Evolutionary conservation across 2,797 vertebrate species (phyloP), one percentile per base, ranked within the genome.

Genomic region (Podarcis siculus): DNA sequence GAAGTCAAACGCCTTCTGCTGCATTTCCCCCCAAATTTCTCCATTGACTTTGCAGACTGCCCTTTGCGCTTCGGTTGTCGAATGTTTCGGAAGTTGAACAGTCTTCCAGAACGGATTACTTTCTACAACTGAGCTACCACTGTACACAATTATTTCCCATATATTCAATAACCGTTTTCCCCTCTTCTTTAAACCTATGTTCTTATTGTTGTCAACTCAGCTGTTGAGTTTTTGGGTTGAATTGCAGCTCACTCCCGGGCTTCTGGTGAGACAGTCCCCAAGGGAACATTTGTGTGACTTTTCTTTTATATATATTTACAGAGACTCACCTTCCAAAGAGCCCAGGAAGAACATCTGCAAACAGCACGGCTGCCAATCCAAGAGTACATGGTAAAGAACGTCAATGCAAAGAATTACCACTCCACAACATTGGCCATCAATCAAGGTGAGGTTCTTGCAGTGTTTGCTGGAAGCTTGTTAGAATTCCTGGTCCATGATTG

Each of bases 341-440:
- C 99, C 9, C 90, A 2, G 85, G 97, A 97, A 7, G 94, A 97
- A 79, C 96, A 94, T 15, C 93, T 98, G 42, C 94, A 13, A 39
- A 98, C 96, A 3, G 98, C 97, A 5, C 97, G 98, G 32, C 96
- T 99, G 10, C 98, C 98, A 30, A 98, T 99, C 77, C 98, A 98
- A 0, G 98, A 99, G 91, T 97, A 97, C 96, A 99, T 99, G 98
- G 96, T 97, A 92, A 98, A 96, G 92, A 95, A 92, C 8, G 39
- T 76, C 75, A 99, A 98, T 58, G 4, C 32, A 49, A 99, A 98
- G 95, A 99, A 98, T 92, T 99, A 98, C 90, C 97, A 99, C 94
- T 99, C 97, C 0, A 98, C 98, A 95, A 98, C 98, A 0, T 77
- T 99, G 86, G 97, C 98, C 2, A 96, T 99, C 72, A 99, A 99